Base-by-base conservation (phyloP, 2,113 vertebrate species). In the Festucalex cinctus region DNA sequence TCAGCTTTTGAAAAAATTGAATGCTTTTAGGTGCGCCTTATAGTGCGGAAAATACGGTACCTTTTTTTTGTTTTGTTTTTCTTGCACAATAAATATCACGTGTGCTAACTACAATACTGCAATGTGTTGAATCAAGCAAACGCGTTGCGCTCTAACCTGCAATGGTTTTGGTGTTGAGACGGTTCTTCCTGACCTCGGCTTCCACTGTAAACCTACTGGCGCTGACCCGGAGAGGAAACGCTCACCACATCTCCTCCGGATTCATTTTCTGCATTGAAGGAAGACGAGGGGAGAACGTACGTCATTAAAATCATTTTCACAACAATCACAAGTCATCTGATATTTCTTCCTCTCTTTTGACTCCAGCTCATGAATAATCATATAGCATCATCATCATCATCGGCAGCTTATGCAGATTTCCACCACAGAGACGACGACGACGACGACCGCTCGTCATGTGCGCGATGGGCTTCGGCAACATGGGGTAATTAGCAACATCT, bases 261-360 rank as follows among this genome's bases (percentile, higher is more conserved):
- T 83, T 94, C 94, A 95, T 97, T 92, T 92, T 95, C 96, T 98
- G 68, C 86, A 91, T 70, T 75, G 68, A 77, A 46, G 65, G 83
- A 78, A 69, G 84, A 69, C 83, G 73, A 74, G 0, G 0, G 48
- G 79, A 83, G 56, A 82, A 68, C 74, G 76, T 65, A 76, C 67
- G 58, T 84, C 83, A 70, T 80, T 86, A 74, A 81, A 86, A 89
- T 69, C 59, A 77, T 82, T 81, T 73, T 66, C 81, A 82, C 74
- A 79, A 81, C 87, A 87, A 88, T 87, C 78, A 8, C 60, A 67
- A 62, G 39, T 48, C 75, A 78, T 59, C 75, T 76, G 61, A 76
- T 74, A 66, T 65, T 65, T 72, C 69, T 73, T 81, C 65, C 24
- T 78, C 73, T 79, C 66, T 72, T 79, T 80, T 73, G 73, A 85